Evolutionary conservation across 2,113 vertebrate genomes (phyloP).

Genomic region (Poicephalus gulielmi): DNA sequence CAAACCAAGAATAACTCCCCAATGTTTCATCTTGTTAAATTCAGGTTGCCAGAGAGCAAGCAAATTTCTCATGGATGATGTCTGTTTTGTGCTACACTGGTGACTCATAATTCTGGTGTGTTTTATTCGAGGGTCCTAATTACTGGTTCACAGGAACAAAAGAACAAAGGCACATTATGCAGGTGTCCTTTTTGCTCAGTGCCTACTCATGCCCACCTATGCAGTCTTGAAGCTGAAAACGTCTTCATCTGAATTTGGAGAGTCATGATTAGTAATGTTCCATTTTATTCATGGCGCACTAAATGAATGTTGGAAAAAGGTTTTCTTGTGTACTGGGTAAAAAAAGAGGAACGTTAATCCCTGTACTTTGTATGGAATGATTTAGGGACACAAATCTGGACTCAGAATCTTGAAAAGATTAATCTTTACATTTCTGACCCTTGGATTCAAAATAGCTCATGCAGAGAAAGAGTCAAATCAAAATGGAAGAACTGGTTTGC

Average conservation of each 20-base stretch:
- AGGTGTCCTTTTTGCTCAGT: background rate
- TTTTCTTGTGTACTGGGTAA: background rate
- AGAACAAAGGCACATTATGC: background rate
- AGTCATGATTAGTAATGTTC: background rate
- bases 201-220: background rate
- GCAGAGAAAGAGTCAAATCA: background rate
- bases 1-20: conserved; percentile 22
- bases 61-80: background rate
- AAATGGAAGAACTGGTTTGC: background rate
- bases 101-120: background rate
- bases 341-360: rapidly evolving
- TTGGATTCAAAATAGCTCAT: background rate
- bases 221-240: background rate
- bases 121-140: background rate
- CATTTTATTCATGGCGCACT: background rate
- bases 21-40: background rate
- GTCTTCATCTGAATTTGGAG: background rate
- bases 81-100: background rate
- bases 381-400: background rate
- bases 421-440: background rate
- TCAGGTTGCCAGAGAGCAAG: background rate
- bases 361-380: background rate
- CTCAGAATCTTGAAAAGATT: background rate
- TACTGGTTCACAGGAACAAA: background rate
- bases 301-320: background rate